Conservation (phyloP, 2,113 vertebrate species). For the Toxotes jaculatrix region DNA sequence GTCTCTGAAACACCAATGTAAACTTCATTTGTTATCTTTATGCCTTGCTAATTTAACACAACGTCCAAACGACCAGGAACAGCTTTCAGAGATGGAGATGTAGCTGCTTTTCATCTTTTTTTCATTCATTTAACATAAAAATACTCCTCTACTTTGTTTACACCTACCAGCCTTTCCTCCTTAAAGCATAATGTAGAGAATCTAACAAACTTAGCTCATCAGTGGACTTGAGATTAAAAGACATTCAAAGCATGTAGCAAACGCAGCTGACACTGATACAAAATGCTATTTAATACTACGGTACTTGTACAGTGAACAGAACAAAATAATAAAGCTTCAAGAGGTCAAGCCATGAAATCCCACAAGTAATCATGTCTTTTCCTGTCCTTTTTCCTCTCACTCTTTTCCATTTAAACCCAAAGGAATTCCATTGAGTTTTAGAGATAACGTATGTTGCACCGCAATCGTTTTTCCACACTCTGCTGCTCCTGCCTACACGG, state of each 20-base stretch:
- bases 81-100: neutral
- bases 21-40: constrained; percentile 27
- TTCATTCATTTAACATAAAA: neutral
- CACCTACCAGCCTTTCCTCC: neutral
- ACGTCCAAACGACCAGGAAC: neutral
- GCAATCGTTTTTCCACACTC: constrained; percentile 35
- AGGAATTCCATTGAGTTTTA: constrained; percentile 41
- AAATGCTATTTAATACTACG: constrained; percentile 2
- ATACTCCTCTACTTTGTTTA: neutral
- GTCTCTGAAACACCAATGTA: neutral
- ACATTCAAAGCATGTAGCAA: neutral
- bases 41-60: constrained; percentile 4
- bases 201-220: neutral
- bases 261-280: constrained; percentile 1
- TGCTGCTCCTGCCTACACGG: neutral
- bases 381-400: neutral
- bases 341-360: constrained; percentile 15
- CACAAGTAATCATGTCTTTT: constrained; percentile 6
- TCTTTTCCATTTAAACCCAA: constrained; percentile 24
- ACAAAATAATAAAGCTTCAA: constrained; percentile 16
- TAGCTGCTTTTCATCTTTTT: neutral
- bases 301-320: neutral
- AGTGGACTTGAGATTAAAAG: neutral
- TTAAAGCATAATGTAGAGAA: neutral
- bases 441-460: constrained; percentile 22